These are phyloP conservation scores for Aselliscus stoliczkanus DNA, from an alignment of 2,797 vertebrate species.

Conservation along the genomic window DNA sequence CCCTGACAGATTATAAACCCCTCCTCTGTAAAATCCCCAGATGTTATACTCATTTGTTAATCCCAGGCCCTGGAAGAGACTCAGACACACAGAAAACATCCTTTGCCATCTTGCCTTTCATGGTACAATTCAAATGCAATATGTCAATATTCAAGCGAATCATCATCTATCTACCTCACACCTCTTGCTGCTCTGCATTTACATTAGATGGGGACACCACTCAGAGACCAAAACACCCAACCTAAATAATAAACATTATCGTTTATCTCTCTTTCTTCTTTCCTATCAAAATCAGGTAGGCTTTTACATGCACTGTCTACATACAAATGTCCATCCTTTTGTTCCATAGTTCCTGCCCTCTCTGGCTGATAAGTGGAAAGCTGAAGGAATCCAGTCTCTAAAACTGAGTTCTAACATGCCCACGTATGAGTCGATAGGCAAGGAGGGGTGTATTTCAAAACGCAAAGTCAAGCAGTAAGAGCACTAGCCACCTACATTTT, in stretches of 20 bases:
- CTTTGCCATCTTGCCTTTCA: neutral
- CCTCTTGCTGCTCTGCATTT: neutral
- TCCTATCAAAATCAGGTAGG: neutral
- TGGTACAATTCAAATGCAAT: neutral
- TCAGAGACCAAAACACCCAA: neutral
- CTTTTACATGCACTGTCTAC: neutral
- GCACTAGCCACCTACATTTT: neutral
- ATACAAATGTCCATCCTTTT: neutral
- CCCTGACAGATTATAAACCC: neutral
- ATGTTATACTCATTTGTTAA: neutral
- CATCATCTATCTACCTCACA: accelerated
- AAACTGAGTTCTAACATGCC: neutral
- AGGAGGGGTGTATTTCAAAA: neutral
- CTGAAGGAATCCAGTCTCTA: neutral
- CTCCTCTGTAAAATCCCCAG: neutral
- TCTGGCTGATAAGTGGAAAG: neutral
- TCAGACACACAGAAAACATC: neutral
- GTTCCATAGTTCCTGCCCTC: neutral
- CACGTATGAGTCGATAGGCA: too few relatives aligned
- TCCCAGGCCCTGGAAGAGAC: neutral
- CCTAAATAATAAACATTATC: neutral
- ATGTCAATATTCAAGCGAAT: neutral
- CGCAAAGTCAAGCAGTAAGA: neutral
- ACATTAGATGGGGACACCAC: neutral
- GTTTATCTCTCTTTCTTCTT: neutral